Evolutionary conservation across 2,888 invertebrate species (phyloP), one percentile per base, ranked within the genome.

Genomic region (Leistus spinibarbis): DNA sequence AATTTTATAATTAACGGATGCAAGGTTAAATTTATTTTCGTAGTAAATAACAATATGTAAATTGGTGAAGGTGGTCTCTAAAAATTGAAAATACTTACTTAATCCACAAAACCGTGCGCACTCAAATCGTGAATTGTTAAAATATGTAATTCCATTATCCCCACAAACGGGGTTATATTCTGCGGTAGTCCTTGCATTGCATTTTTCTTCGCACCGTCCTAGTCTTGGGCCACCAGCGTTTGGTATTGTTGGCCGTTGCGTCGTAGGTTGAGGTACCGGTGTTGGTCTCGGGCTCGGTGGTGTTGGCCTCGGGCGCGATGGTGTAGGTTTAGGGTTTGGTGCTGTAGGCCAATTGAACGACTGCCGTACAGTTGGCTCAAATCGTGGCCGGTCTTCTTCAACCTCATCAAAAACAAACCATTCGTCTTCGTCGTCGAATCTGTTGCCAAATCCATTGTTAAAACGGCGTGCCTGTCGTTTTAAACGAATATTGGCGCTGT

Each of bases 81-180:
- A 53, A 53, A 53, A 7, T n/a, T 60, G 54, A 23, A 53, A 5
- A 54, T 73, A 67, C 84, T 84, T 77, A 87, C 86, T 77, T 24
- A 83, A 77, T 78, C 86, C 86, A 78, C 87, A 87, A 22, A n/a
- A 77, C 67, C 79, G 79, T 0, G 84, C 83, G 71, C 86, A 86
- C 4, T 79, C 76, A 54, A 86, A 76, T n/a, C 81, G 77, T 0
- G 82, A 82, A 5, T 77, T 79, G 76, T 85, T 86, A 40, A n/a
- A 57, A 76, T 86, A 79, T 3, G 79, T 79, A 1, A 77, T 62
- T 10, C 77, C 77, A 62, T 79, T 76, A 67, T 76, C 76, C 22
- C 79, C 79, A 57, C 79, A 79, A 2, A 78, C 73, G 0, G 79
- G 79, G 60, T 78, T 78, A 66, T 79, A 79, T 68, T 79, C 77